Conservation (phyloP, 2,888 invertebrate genomes). For the Andrena haemorrhoa region DNA sequence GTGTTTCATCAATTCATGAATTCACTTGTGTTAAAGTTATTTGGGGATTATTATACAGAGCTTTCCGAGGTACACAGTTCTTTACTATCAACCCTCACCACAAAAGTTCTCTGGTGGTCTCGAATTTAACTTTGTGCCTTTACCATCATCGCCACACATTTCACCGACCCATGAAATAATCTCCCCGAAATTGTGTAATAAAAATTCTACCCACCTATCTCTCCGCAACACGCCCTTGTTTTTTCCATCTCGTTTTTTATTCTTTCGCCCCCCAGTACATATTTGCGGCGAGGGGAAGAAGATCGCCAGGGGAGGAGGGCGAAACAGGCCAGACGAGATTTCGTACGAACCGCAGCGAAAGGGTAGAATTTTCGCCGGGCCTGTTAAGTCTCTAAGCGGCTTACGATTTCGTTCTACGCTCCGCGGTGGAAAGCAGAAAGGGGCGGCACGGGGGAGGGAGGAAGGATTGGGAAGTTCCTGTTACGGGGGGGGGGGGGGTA, state of each 20-base stretch:
- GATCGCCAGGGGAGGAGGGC: constrained; percentile 20
- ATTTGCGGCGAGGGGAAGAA: constrained; percentile 1
- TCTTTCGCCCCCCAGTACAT: constrained; percentile 13
- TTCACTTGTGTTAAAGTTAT: too few species aligned
- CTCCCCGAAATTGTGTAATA: not conserved
- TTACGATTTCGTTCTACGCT: constrained; percentile 79
- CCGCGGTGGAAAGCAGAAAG: constrained; percentile 6
- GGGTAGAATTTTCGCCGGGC: constrained; percentile 81
- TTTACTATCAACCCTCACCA: too few species aligned
- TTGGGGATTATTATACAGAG: too few species aligned
- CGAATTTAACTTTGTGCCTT: not conserved
- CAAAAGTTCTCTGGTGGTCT: too few species aligned
- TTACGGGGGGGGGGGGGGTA: not conserved
- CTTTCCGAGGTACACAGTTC: too few species aligned
- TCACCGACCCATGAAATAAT: not conserved
- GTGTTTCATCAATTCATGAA: too few species aligned
- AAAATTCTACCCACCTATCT: constrained; percentile 36
- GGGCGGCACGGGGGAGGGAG: not conserved
- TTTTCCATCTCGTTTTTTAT: constrained; percentile 14
- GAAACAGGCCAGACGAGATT: constrained; percentile 52
- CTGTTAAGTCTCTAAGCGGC: constrained; percentile 83
- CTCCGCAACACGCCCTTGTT: not conserved
- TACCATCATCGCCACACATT: not conserved
- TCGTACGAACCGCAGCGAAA: constrained; percentile 67
- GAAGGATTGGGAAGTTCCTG: constrained; percentile 24